These are phyloP conservation scores for Maniola hyperantus DNA, from an alignment of 2,888 invertebrate genomes.

Conservation along the genomic window DNA sequence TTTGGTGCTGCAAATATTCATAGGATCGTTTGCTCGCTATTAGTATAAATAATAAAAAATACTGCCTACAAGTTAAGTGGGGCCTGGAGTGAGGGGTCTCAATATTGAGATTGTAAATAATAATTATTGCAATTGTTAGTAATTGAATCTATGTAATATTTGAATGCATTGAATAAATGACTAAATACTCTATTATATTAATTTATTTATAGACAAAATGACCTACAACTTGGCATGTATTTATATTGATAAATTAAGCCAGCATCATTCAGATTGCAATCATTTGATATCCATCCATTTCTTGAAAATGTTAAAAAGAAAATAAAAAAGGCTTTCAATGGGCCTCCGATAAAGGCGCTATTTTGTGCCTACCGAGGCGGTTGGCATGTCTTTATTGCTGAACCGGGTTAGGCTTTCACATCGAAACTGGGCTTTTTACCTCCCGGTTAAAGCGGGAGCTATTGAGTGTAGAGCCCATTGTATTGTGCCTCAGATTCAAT, in stretches of 20 bases:
- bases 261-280: constrained; percentile 13
- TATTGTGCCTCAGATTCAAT: constrained; percentile 56
- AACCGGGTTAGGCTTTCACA: constrained; percentile 64
- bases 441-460: constrained; percentile 51
- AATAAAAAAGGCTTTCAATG: constrained; percentile 29
- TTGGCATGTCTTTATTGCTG: constrained; percentile 39
- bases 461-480: constrained; percentile 56
- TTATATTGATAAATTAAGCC: neutral
- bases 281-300: constrained; percentile 20
- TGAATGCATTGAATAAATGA: too few species aligned
- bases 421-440: constrained; percentile 62
- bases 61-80: too few species aligned
- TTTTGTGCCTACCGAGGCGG: constrained; percentile 27
- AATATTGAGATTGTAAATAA: too few species aligned
- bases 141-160: too few species aligned
- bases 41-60: too few species aligned
- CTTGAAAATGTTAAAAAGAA: constrained; percentile 14
- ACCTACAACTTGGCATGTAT: neutral
- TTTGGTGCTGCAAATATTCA: too few species aligned
- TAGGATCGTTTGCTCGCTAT: too few species aligned
- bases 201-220: too few species aligned
- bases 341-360: constrained; percentile 21
- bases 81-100: too few species aligned
- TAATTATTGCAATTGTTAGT: too few species aligned
- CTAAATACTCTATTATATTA: too few species aligned